Evolutionary conservation across 1,140 invertebrate genomes (phyloP), one percentile per base, ranked within the genome.

Genomic region (Anastatus disparis): DNA sequence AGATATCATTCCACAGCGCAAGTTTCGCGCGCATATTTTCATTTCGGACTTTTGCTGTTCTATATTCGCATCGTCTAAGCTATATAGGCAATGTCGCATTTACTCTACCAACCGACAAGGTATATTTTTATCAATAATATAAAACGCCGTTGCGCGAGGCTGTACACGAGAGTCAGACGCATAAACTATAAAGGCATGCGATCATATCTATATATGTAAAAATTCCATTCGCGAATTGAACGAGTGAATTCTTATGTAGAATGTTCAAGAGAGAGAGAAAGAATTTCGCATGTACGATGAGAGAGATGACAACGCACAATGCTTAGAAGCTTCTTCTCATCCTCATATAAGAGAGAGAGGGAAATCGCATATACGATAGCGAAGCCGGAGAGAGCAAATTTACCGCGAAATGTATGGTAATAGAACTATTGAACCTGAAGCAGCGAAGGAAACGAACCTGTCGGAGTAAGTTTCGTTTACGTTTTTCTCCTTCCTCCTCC

Each of bases 391-490:
- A 74, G 42, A 73, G 75, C 75, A 78, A 78, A 78, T 78, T 78
- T 74, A 78, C 75, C 75, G 75, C 71, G 62, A 76, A 78, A 78
- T 76, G 72, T 78, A 78, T 78, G 75, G 74, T 78, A 78, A 78
- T 78, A 69, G 71, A 75, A 74, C 74, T 70, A 75, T 78, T 63
- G 75, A 61, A 62, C 63, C 56, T 56, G 72, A 66, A 73, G 72
- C 72, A 64, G 48, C 48, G 50, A 61, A 63, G 67, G 75, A 74
- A 78, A 74, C 76, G 78, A 77, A 61, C 31, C 66, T 75, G 75
- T 75, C 72, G 69, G 75, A 76, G 69, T 65, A 71, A 65, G 29
- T 58, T 64, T 35, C 29, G 52, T 40, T 27, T 17, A 29, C 35
- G 20, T 9, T 24, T 48, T 44, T 59, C 42, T 17, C n/a, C n/a